Evolutionary conservation across 2,888 invertebrate species (phyloP).

Genomic region (Mesorhabditis spiculigera): DNA sequence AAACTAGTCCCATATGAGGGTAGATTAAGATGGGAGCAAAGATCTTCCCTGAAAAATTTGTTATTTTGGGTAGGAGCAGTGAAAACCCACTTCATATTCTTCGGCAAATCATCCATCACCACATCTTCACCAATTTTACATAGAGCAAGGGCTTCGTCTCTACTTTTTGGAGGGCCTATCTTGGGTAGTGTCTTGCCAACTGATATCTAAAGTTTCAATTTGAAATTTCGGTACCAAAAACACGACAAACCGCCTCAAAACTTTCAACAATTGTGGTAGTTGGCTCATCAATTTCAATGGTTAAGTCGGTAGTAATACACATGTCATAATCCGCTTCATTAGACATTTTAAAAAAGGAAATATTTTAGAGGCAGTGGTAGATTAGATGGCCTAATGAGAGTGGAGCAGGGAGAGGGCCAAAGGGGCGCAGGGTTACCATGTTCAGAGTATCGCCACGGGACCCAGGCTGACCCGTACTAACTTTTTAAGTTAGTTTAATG

Average conservation of each 20-base stretch:
- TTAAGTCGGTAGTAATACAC: not conserved
- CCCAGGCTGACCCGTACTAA: too few relatives aligned
- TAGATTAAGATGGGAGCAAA: constrained; percentile 1
- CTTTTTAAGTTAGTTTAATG: too few relatives aligned
- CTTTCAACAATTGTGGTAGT: not conserved
- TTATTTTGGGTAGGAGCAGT: not conserved
- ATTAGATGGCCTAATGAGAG: too few relatives aligned
- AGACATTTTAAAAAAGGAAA: too few relatives aligned
- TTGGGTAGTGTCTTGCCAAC: not conserved
- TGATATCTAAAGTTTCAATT: not conserved
- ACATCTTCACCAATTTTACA: not conserved
- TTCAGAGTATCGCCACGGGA: too few relatives aligned
- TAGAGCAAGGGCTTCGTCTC: not conserved
- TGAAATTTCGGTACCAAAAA: too few relatives aligned
- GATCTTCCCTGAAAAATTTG: not conserved
- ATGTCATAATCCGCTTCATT: not conserved
- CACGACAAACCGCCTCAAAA: not conserved
- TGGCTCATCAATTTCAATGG: constrained; percentile 6
- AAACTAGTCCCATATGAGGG: not conserved
- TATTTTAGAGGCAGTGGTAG: too few relatives aligned
- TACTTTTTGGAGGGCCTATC: not conserved
- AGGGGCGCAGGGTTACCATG: too few relatives aligned
- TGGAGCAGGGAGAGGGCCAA: too few relatives aligned
- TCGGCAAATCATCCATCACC: constrained; percentile 2
- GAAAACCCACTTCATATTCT: not conserved